A percentile compares a stretch with the other conserved stretches of the same genome.
phyloP scores from a whole-genome alignment of 2,797 vertebrate species.

The Notolabrus celidotus region DNA sequence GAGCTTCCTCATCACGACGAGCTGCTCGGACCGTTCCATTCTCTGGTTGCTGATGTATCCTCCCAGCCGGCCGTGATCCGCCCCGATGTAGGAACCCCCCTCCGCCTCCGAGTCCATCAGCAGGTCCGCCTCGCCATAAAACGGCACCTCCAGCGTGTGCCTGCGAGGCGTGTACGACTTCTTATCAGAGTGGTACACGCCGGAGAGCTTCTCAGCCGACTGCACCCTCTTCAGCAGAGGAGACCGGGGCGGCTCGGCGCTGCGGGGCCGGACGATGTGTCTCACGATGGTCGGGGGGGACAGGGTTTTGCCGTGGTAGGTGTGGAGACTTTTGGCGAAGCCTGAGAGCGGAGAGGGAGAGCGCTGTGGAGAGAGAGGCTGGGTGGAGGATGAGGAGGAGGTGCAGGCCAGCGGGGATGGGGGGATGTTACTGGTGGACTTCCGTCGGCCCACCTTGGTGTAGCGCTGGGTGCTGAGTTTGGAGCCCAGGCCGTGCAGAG shows the following conservation, averaged over 20 bases:
- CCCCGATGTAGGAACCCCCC: slow-evolving; percentile 51
- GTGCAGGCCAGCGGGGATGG: slow-evolving; percentile 92
- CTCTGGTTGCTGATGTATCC: slow-evolving; percentile 78
- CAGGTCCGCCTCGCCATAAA: slow-evolving; percentile 78
- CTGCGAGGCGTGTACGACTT: slow-evolving; percentile 79
- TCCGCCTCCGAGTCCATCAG: slow-evolving; percentile 66
- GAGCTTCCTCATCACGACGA: slow-evolving; percentile 95
- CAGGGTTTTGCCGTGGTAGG: slow-evolving; percentile 89
- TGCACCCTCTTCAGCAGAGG: slow-evolving; percentile 94
- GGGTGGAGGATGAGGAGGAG: slow-evolving; percentile 90
- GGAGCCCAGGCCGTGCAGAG: slow-evolving; percentile 93
- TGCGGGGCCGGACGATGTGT: slow-evolving; percentile 88
- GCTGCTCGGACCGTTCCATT: slow-evolving; percentile 88
- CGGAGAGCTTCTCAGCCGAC: slow-evolving; percentile 92
- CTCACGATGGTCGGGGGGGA: slow-evolving; percentile 91
- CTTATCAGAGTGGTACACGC: slow-evolving; percentile 86
- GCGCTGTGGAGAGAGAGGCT: slow-evolving; percentile 91
- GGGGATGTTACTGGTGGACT: slow-evolving; percentile 98
- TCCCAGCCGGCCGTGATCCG: slow-evolving; percentile 77
- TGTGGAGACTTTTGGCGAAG: slow-evolving; percentile 87
- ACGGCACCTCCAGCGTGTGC: slow-evolving; percentile 82
- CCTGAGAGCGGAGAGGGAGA: slow-evolving; percentile 90
- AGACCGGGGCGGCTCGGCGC: slow-evolving; percentile 85
- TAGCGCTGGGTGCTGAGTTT: slow-evolving; percentile 92
- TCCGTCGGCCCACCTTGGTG: slow-evolving; percentile 92